Conservation (phyloP, 2,797 vertebrate genomes). For the Bradypodion ventrale region DNA sequence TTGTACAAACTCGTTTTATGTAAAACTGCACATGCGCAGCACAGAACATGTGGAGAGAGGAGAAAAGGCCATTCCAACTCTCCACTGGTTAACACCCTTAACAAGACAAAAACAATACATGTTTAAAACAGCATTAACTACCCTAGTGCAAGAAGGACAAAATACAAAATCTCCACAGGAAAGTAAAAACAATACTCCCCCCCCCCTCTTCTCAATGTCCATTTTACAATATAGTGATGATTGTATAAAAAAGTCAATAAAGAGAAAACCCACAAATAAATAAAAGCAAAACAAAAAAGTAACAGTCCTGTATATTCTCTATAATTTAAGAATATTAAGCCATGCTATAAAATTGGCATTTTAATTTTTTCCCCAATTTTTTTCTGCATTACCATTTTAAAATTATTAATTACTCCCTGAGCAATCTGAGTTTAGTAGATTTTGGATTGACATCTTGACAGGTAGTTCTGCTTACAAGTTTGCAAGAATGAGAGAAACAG, state of each 20-base stretch:
- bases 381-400: slow-evolving; percentile 60
- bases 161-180: slow-evolving; percentile 79
- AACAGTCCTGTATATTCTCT: slow-evolving; percentile 79
- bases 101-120: slow-evolving; percentile 60
- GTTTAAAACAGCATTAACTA: slow-evolving; percentile 71
- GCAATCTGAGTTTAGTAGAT: slow-evolving; percentile 69
- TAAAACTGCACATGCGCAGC: slow-evolving; percentile 72
- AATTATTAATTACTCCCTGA: slow-evolving; percentile 80
- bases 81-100: slow-evolving; percentile 61
- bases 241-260: slow-evolving; percentile 68
- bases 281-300: slow-evolving; percentile 71
- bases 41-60: slow-evolving; percentile 58
- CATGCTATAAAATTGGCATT: slow-evolving; percentile 76
- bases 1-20: slow-evolving; percentile 63
- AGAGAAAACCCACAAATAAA: slow-evolving; percentile 75
- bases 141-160: slow-evolving; percentile 79
- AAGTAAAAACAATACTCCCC: slow-evolving; percentile 45
- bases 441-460: slow-evolving; percentile 78
- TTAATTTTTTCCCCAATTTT: slow-evolving; percentile 55
- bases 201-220: slow-evolving; percentile 23
- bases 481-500: slow-evolving; percentile 70
- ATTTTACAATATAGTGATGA: slow-evolving; percentile 63
- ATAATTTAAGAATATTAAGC: slow-evolving; percentile 81
- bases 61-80: slow-evolving; percentile 59
- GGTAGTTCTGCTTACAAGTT: slow-evolving; percentile 76